Evolutionary conservation across 2,797 vertebrate species (phyloP).

Genomic region (Muscicapa striata): DNA sequence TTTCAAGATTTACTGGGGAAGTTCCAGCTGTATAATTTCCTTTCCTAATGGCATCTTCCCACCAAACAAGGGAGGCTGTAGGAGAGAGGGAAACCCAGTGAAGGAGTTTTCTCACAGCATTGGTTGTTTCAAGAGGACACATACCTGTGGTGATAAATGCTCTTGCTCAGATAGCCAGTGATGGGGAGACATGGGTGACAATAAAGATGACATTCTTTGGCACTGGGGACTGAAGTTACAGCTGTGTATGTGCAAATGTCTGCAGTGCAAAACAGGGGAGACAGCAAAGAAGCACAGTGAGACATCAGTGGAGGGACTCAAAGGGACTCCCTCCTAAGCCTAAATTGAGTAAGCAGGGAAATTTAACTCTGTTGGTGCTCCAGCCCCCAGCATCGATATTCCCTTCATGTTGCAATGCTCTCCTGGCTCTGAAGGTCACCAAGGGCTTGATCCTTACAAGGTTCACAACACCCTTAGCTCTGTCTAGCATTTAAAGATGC

Average conservation of each 20-base stretch:
- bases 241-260: rapidly evolving
- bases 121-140: neutral
- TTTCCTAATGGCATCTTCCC: neutral
- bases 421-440: neutral
- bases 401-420: neutral
- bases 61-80: neutral
- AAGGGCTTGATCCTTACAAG: neutral
- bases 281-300: neutral
- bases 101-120: neutral
- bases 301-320: neutral
- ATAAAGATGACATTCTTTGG: neutral
- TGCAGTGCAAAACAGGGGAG: neutral
- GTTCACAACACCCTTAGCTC: neutral
- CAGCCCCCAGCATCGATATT: rapidly evolving
- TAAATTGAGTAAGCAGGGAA: neutral
- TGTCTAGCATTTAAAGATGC: neutral
- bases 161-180: neutral
- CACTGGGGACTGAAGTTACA: neutral
- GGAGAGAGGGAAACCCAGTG: neutral
- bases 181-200: neutral
- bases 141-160: neutral
- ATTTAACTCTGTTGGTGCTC: neutral
- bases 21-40: neutral
- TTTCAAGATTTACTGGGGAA: neutral
- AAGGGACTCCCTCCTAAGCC: neutral